These are phyloP conservation scores for rat (Rattus norvegicus) DNA, from an alignment of 2,113 vertebrate species.

Conservation along the genomic window GRCr8 NC_086021.1:143423501-143424000, in stretches of 20 bases:
- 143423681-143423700: neutral
- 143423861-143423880: neutral
- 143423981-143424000: neutral
- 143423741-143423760: neutral
- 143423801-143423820: neutral
- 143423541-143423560: constrained; percentile 28
- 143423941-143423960: neutral
- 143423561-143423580: constrained; percentile 17
- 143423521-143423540: constrained; percentile 5
- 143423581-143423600: neutral
- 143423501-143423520: constrained; percentile 29
- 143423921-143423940: neutral
- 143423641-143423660: constrained; percentile 38
- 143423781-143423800: neutral
- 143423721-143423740: constrained; percentile 40
- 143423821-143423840: neutral
- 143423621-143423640: neutral
- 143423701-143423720: neutral
- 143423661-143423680: neutral
- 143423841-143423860: neutral
- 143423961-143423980: neutral
- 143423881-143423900: neutral
- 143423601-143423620: neutral
- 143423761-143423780: neutral
- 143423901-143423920: neutral